Evolutionary conservation across 1,140 invertebrate genomes (phyloP).

Genomic region (Hesperophylax magnus): DNA sequence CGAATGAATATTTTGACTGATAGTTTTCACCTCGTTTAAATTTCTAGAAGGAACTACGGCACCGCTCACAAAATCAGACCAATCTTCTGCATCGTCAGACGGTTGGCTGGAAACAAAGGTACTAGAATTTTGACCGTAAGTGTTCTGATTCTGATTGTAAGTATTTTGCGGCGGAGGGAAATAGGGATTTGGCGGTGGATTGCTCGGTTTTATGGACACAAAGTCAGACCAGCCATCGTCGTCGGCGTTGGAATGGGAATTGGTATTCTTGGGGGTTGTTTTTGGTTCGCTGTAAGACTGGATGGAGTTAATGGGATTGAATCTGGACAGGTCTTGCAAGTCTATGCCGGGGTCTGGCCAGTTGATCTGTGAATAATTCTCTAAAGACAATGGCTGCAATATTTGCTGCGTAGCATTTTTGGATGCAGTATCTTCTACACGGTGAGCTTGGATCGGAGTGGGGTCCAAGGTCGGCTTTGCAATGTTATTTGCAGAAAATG

Average conservation of each 20-base stretch:
- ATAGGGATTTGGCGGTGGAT: slow-evolving; percentile 36
- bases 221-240: slow-evolving; percentile 75
- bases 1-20: slow-evolving; percentile 56
- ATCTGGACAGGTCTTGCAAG: slow-evolving; percentile 75
- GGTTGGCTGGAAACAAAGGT: slow-evolving; percentile 12
- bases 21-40: slow-evolving; percentile 52
- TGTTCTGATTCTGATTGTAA: slow-evolving; percentile 7
- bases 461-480: slow-evolving; percentile 44
- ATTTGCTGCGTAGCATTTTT: slow-evolving; percentile 66
- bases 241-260: slow-evolving; percentile 62
- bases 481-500: slow-evolving; percentile 27
- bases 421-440: slow-evolving; percentile 23
- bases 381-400: slow-evolving; percentile 67
- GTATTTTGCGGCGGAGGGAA: background rate
- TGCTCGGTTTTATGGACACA: slow-evolving; percentile 69
- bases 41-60: slow-evolving; percentile 41
- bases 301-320: slow-evolving; percentile 69
- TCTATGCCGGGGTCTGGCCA: slow-evolving; percentile 78
- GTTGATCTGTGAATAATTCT: slow-evolving; percentile 72
- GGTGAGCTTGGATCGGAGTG: slow-evolving; percentile 23
- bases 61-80: slow-evolving; percentile 58
- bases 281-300: slow-evolving; percentile 62
- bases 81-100: slow-evolving; percentile 56
- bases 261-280: slow-evolving; percentile 59
- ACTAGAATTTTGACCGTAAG: background rate